Conservation (phyloP, 2,888 invertebrate genomes). For the Cryptocheilus praepositus region DNA sequence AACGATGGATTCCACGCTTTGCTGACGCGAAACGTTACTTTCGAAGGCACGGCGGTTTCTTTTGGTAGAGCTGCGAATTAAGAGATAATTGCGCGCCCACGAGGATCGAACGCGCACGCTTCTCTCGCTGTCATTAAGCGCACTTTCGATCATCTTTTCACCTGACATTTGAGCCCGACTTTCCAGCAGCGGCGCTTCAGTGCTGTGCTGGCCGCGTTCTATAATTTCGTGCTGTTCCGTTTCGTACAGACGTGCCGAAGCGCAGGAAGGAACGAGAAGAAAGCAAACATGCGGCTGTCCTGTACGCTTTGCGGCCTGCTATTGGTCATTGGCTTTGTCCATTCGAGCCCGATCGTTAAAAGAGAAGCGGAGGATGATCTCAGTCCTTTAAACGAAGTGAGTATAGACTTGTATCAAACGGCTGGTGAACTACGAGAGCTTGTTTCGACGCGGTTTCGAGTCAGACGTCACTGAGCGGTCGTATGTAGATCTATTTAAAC, state of each 20-base stretch:
- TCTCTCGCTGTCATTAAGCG: background rate
- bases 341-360: slow-evolving; percentile 63
- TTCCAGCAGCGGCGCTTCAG: slow-evolving; percentile 8
- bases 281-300: slow-evolving; percentile 61
- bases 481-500: too few species aligned
- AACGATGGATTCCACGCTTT: background rate
- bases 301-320: slow-evolving; percentile 55
- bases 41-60: background rate
- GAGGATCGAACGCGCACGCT: background rate
- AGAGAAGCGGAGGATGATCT: slow-evolving; percentile 65
- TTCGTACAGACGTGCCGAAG: slow-evolving; percentile 27
- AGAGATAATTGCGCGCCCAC: background rate
- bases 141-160: slow-evolving; percentile 38
- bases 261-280: slow-evolving; percentile 13
- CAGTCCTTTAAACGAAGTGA: slow-evolving; percentile 71
- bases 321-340: slow-evolving; percentile 52
- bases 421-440: too few species aligned
- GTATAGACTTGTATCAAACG: slow-evolving; percentile 26
- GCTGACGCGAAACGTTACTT: background rate
- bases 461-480: too few species aligned
- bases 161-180: slow-evolving; percentile 30
- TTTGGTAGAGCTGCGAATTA: background rate
- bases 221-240: slow-evolving; percentile 11
- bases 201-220: background rate
- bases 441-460: too few species aligned